Evolutionary conservation across 2,797 vertebrate genomes (phyloP), one percentile per base, ranked within the genome.

Genomic region (Rhadinocentrus ornatus): DNA sequence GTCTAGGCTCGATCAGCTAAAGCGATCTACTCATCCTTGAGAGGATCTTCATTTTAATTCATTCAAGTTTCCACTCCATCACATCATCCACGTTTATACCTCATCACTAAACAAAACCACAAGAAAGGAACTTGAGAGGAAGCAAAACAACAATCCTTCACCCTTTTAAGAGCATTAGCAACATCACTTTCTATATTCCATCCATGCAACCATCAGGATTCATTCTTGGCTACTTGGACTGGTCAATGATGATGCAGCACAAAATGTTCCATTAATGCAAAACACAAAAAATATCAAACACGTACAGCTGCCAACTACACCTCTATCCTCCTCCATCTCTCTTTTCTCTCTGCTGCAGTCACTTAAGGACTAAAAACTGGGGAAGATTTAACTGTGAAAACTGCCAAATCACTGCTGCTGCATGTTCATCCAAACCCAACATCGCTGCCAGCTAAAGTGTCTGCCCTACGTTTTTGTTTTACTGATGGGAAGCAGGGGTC

Each of bases 181-280:
- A n/a, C 66, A 56, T 58, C 37, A 1, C n/a, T 58, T 56, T 69
- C 55, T 80, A 75, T 32, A 63, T 73, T 76, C 66, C 62, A 44
- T 71, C 61, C 67, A 63, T 77, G 70, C 59, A 31, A 59, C 68
- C 69, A 79, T 86, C 79, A 64, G 62, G 75, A 82, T 71, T 71
- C 61, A 70, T 68, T 54, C 69, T 12, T 70, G 77, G 74, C 79
- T 87, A 83, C 78, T 16, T 22, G 60, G 69, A 66, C 64, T 78
- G 68, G 78, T 86, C 83, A 78, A 83, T 85, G 87, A 81, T 67
- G 87, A 85, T 66, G 81, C 84, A 81, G 89, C 79, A 85, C 50
- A 87, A 88, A 86, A 83, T 54, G 68, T 72, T 77, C 72, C 76
- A 78, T 82, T 87, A 83, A 89, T 76, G 52, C 73, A 69, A 84